These are phyloP conservation scores for Sphinx pinastri DNA, from an alignment of 2,888 invertebrate genomes.

Conservation along the genomic window DNA sequence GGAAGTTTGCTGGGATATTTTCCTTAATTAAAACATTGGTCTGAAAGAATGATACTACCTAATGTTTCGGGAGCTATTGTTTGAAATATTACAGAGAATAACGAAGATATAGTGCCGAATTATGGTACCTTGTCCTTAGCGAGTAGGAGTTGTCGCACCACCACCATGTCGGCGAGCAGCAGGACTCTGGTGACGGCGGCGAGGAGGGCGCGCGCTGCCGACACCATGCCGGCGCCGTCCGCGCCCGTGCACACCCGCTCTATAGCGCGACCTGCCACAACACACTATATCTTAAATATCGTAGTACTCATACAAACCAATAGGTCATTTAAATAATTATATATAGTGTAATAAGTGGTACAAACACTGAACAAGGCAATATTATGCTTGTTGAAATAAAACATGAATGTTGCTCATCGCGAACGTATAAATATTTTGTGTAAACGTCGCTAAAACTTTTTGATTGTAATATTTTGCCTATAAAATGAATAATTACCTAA, in stretches of 20 bases:
- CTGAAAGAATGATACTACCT: background rate
- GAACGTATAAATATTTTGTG: too few species aligned
- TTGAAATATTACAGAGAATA: background rate
- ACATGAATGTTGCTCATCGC: too few species aligned
- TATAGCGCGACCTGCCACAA: conserved; percentile 91
- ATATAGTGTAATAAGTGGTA: background rate
- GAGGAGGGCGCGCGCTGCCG: conserved; percentile 96
- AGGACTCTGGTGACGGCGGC: conserved; percentile 98
- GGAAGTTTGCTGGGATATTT: conserved; percentile 15
- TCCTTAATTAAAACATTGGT: background rate
- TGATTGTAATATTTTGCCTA: too few species aligned
- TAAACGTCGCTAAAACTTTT: too few species aligned
- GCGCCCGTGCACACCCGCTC: conserved; percentile 94
- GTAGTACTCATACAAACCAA: conserved; percentile 1
- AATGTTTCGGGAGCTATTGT: background rate
- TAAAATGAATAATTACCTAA: too few species aligned
- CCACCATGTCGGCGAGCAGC: conserved; percentile 97
- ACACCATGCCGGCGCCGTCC: conserved; percentile 91
- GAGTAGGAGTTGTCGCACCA: conserved; percentile 97
- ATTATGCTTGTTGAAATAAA: too few species aligned
- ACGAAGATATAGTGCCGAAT: background rate
- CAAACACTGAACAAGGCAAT: too few species aligned
- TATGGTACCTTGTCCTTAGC: conserved; percentile 95
- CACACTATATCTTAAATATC: conserved; percentile 19
- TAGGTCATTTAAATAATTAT: background rate